These are phyloP conservation scores for Perca flavescens DNA, from an alignment of 2,113 vertebrate genomes.

Conservation along the genomic window DNA sequence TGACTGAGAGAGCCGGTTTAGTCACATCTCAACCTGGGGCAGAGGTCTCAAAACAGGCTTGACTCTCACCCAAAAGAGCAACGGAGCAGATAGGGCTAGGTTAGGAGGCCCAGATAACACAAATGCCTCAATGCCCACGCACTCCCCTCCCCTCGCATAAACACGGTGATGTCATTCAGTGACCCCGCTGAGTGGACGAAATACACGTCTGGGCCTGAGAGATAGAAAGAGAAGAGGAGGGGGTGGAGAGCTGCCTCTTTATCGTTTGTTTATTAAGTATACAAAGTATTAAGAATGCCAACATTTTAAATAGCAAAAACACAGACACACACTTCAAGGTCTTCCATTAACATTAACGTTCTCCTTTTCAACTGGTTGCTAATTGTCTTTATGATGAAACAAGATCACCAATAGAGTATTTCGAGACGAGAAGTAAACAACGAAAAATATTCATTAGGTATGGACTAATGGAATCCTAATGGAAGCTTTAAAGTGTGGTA, in stretches of 20 bases:
- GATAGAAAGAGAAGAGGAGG: slow-evolving; percentile 20
- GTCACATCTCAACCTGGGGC: slow-evolving; percentile 30
- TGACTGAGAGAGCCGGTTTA: slow-evolving; percentile 37
- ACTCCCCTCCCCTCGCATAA: slow-evolving; percentile 69
- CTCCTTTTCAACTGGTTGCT: slow-evolving; percentile 69
- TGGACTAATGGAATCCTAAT: slow-evolving; percentile 88
- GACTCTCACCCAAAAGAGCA: slow-evolving; percentile 67
- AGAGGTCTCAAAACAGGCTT: slow-evolving; percentile 71
- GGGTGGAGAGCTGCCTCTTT: slow-evolving; percentile 14
- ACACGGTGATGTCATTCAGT: slow-evolving; percentile 74
- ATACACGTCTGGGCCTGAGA: slow-evolving; percentile 54
- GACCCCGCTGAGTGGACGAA: slow-evolving; percentile 68
- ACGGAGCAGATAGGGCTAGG: slow-evolving; percentile 68
- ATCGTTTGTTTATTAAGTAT: slow-evolving; percentile 59
- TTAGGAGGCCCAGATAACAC: slow-evolving; percentile 75
- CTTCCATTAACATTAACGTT: slow-evolving; percentile 79
- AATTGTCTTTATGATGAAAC: slow-evolving; percentile 63
- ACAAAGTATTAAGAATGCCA: slow-evolving; percentile 59
- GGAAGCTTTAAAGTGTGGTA: slow-evolving; percentile 75
- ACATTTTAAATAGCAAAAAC: slow-evolving; percentile 56
- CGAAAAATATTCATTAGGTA: slow-evolving; percentile 76
- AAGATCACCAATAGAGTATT: slow-evolving; percentile 67
- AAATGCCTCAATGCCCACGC: slow-evolving; percentile 78
- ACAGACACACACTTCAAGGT: slow-evolving; percentile 45
- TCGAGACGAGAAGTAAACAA: slow-evolving; percentile 61